These are phyloP conservation scores for Catharus minimus DNA, from an alignment of 2,113 vertebrate species.

Conservation along the genomic window DNA sequence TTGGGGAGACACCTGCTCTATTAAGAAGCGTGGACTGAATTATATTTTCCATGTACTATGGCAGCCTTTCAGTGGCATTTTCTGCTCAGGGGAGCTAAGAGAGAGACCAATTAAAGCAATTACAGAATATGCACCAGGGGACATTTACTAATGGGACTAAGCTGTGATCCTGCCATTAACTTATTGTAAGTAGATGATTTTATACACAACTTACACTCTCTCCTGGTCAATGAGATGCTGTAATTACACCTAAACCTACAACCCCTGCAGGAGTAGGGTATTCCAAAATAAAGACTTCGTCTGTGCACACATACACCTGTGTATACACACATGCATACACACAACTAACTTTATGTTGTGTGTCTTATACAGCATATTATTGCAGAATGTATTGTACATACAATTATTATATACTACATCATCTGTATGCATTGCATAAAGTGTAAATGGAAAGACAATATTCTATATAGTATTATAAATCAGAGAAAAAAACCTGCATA, in stretches of 20 bases:
- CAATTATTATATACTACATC: not conserved
- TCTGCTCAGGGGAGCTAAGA: not conserved
- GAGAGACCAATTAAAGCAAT: not conserved
- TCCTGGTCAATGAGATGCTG: not conserved
- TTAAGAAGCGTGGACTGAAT: not conserved
- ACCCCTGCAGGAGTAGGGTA: not conserved
- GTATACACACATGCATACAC: not conserved
- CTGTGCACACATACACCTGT: not conserved
- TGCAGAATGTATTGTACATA: not conserved
- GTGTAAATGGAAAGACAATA: not conserved
- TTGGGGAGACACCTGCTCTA: not conserved
- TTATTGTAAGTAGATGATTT: not conserved
- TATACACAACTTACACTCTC: not conserved
- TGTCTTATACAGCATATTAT: not conserved
- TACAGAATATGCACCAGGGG: not conserved
- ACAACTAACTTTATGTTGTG: not conserved
- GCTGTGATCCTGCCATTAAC: not conserved
- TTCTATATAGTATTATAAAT: not conserved
- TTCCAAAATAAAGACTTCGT: not conserved
- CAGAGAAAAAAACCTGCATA: accelerated
- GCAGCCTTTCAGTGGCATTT: not conserved
- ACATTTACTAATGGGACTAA: not conserved
- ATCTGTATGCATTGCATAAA: not conserved
- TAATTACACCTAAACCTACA: not conserved
- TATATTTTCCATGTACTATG: not conserved